Conservation (phyloP, 2,113 vertebrate genomes). For the Microtus montanus region DNA sequence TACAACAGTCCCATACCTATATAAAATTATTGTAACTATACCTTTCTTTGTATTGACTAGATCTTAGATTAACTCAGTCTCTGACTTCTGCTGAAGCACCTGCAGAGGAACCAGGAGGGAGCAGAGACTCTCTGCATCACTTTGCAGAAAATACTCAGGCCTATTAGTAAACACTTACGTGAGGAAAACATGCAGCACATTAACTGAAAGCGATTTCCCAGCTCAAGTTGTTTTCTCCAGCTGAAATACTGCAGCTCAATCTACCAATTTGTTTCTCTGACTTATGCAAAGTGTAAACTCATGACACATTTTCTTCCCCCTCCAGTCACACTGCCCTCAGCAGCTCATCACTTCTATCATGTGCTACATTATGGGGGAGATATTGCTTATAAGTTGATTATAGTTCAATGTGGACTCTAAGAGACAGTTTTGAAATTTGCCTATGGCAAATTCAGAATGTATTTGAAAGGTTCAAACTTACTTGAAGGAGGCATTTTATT, state of each 20-base stretch:
- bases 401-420: slow-evolving; percentile 55
- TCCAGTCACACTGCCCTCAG: slow-evolving; percentile 1
- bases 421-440: slow-evolving; percentile 23
- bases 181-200: background rate
- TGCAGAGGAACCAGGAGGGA: no score
- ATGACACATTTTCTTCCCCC: background rate
- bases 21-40: background rate
- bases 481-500: slow-evolving; percentile 23
- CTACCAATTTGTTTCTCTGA: slow-evolving; percentile 45
- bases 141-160: background rate
- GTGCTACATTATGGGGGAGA: slow-evolving; percentile 11
- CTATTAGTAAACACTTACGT: slow-evolving; percentile 11
- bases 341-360: slow-evolving; percentile 37
- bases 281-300: background rate
- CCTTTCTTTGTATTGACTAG: background rate
- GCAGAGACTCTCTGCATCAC: background rate
- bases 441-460: slow-evolving; percentile 22
- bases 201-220: slow-evolving; percentile 49
- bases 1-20: background rate
- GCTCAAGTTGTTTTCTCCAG: background rate
- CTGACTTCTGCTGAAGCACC: background rate
- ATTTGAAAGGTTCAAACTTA: slow-evolving; percentile 47
- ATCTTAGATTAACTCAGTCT: background rate
- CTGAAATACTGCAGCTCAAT: slow-evolving; percentile 51
- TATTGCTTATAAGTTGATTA: slow-evolving; percentile 36